Percentiles rank a stretch among this genome's conserved stretches.
Evolutionary conservation across 2,113 vertebrate genomes (phyloP).

Genomic region (Phyllopteryx taeniolatus): DNA sequence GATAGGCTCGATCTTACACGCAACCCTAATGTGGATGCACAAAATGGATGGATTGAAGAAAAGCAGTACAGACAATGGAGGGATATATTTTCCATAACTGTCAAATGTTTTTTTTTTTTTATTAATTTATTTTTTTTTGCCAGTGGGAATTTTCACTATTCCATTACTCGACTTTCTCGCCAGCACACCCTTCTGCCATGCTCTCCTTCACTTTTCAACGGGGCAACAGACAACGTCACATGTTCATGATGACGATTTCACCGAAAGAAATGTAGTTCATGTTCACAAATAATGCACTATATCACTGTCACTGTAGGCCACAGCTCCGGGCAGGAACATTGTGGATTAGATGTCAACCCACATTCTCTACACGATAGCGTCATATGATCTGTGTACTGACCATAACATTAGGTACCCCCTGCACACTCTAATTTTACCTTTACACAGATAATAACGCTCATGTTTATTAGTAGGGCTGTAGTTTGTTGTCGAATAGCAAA

Average conservation of each 20-base stretch:
- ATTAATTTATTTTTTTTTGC: constrained; percentile 2
- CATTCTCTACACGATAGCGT: constrained; percentile 27
- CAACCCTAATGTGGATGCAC: no score
- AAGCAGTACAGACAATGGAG: no score
- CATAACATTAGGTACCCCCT: constrained; percentile 25
- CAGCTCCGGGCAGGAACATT: constrained; percentile 20
- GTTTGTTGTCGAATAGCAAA: neutral
- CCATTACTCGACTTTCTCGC: neutral
- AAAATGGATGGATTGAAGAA: no score
- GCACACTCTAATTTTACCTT: neutral
- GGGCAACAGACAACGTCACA: neutral
- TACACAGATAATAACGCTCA: neutral
- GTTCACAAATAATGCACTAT: constrained; percentile 14
- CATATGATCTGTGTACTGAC: neutral
- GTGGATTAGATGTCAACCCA: constrained; percentile 43
- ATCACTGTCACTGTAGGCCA: neutral
- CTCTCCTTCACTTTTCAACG: neutral
- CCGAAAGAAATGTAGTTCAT: constrained; percentile 24
- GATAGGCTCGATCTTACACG: no score
- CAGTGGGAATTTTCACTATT: neutral
- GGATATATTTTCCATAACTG: neutral
- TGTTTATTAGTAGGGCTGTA: neutral
- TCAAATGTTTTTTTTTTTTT: neutral
- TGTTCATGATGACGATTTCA: neutral
- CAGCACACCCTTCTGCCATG: neutral